Conservation (phyloP, 2,888 invertebrate species). For the Trichopria drosophilae region DNA sequence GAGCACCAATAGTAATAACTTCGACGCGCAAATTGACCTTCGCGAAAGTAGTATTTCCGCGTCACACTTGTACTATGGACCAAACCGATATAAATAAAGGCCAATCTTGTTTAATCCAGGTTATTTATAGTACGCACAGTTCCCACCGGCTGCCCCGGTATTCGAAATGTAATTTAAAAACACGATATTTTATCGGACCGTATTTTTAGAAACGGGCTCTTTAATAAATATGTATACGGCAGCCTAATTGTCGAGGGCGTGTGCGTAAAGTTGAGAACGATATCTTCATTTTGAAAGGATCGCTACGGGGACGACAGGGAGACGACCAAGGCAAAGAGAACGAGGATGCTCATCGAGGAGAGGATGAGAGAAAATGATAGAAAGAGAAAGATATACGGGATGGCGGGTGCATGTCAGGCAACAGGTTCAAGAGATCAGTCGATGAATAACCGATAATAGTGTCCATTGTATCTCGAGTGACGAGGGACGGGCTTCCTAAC, state of each 20-base stretch:
- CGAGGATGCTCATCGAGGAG: background rate
- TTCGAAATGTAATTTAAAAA: too few relatives aligned
- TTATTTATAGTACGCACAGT: too few relatives aligned
- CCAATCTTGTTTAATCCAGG: too few relatives aligned
- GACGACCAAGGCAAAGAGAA: background rate
- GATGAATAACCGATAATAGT: conserved; percentile 52
- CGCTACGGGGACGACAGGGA: conserved; percentile 2
- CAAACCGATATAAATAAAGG: too few relatives aligned
- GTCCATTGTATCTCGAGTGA: conserved; percentile 46
- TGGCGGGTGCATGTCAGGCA: conserved; percentile 24
- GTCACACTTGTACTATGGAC: too few relatives aligned
- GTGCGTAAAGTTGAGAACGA: conserved; percentile 19
- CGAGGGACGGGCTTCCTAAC: conserved; percentile 44
- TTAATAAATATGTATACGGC: too few relatives aligned
- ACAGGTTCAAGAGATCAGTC: conserved; percentile 39
- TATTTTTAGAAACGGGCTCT: too few relatives aligned
- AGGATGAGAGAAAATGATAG: conserved; percentile 5
- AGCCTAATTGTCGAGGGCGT: conserved; percentile 8
- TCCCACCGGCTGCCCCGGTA: too few relatives aligned
- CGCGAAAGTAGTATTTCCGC: too few relatives aligned
- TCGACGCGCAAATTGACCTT: too few relatives aligned
- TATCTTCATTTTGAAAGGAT: conserved; percentile 40
- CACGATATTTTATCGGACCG: too few relatives aligned
- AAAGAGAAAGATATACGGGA: background rate
- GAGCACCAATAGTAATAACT: too few relatives aligned